A percentile compares a stretch with the other conserved stretches of the same genome.
Evolutionary conservation across 2,113 vertebrate species (phyloP).

Genomic region (Apteryx owenii): DNA sequence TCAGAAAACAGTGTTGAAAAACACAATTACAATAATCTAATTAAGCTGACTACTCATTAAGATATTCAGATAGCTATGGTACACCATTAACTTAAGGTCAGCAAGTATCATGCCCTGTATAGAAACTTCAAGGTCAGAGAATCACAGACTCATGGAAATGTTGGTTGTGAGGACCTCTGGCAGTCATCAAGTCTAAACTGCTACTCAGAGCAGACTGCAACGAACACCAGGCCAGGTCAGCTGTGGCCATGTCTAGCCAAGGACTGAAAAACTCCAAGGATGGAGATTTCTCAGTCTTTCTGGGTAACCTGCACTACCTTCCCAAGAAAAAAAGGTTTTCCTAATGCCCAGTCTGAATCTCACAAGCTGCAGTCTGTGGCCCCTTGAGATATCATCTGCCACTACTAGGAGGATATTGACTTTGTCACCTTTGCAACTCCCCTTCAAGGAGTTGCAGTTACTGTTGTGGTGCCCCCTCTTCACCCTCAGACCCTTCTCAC

Average conservation of each 20-base stretch:
- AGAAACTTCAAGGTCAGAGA: background rate
- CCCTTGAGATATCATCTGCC: background rate
- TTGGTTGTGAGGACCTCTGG: background rate
- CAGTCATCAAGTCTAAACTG: background rate
- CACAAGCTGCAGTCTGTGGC: background rate
- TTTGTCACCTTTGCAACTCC: background rate
- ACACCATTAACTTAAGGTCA: background rate
- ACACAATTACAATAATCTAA: background rate
- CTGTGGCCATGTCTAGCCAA: accelerated
- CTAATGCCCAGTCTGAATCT: accelerated
- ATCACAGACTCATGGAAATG: background rate
- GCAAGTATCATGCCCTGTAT: background rate
- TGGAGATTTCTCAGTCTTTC: background rate
- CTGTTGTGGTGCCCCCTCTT: background rate
- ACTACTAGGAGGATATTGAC: background rate
- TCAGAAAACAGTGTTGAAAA: background rate
- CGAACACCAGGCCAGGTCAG: background rate
- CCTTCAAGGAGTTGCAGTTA: background rate
- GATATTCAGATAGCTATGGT: background rate
- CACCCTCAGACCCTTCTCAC: background rate
- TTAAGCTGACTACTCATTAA: background rate
- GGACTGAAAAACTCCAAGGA: background rate
- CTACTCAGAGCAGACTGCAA: background rate
- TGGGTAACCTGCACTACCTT: background rate
- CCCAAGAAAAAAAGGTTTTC: background rate